Conservation (phyloP, 2,113 vertebrate species). For the Glaucidium brasilianum region DNA sequence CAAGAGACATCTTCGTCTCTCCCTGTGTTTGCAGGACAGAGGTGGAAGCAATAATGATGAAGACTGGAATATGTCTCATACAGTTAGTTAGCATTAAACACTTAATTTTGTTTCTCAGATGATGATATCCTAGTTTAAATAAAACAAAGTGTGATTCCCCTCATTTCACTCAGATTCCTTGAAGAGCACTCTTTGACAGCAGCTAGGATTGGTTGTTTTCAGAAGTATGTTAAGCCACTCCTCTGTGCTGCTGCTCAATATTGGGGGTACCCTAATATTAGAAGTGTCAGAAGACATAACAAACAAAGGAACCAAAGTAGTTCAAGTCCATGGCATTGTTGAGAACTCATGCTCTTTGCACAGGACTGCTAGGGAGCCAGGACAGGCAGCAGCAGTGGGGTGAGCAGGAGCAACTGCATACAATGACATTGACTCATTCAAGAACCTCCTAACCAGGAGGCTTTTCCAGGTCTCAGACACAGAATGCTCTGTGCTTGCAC, state of each 20-base stretch:
- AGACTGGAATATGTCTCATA: neutral
- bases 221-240: neutral
- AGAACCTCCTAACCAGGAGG: neutral
- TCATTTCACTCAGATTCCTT: neutral
- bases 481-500: neutral
- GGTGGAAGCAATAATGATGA: neutral
- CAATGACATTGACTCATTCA: neutral
- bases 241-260: neutral
- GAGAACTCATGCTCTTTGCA: neutral
- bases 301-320: neutral
- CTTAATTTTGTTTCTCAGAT: neutral
- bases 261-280: neutral
- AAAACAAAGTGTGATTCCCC: neutral
- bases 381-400: neutral
- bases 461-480: neutral
- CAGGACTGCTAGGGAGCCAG: neutral
- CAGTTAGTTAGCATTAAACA: neutral
- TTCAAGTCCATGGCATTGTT: neutral
- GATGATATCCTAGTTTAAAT: neutral
- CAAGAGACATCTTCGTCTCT: neutral
- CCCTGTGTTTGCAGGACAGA: neutral
- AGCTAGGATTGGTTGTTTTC: neutral
- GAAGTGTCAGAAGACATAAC: neutral
- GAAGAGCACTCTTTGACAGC: neutral
- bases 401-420: neutral